These are phyloP conservation scores for Todus mexicanus DNA, from an alignment of 2,797 vertebrate species.

Conservation along the genomic window DNA sequence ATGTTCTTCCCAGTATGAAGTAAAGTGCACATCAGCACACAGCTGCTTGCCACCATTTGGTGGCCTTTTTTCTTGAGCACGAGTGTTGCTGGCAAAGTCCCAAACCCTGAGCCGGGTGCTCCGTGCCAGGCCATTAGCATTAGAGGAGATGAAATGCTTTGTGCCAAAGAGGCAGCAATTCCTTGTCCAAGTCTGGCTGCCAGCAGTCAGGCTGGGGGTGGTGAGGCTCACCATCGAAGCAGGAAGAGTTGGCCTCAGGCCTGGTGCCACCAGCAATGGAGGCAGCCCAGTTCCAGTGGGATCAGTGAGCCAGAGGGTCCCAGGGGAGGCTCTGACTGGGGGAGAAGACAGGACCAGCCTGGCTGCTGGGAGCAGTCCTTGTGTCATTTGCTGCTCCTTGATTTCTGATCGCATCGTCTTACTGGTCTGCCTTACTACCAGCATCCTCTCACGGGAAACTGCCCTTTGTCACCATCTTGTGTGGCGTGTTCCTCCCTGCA, in stretches of 20 bases:
- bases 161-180: background rate
- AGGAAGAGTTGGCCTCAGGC: background rate
- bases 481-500: background rate
- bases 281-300: background rate
- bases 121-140: rapidly evolving
- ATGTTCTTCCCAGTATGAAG: rapidly evolving
- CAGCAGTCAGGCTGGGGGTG: background rate
- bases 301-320: background rate
- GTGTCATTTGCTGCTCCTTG: background rate
- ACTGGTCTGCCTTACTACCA: background rate
- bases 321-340: background rate
- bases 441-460: background rate
- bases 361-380: background rate
- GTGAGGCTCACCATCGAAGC: rapidly evolving
- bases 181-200: background rate
- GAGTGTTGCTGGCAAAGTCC: background rate
- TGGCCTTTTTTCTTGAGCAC: background rate
- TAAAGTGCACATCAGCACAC: background rate
- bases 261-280: background rate
- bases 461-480: background rate
- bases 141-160: background rate
- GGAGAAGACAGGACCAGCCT: background rate
- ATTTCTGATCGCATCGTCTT: rapidly evolving
- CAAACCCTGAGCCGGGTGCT: background rate
- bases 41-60: background rate